Evolutionary conservation across 2,113 vertebrate genomes (phyloP), one percentile per base, ranked within the genome.

Genomic region (Cercocebus atys): DNA sequence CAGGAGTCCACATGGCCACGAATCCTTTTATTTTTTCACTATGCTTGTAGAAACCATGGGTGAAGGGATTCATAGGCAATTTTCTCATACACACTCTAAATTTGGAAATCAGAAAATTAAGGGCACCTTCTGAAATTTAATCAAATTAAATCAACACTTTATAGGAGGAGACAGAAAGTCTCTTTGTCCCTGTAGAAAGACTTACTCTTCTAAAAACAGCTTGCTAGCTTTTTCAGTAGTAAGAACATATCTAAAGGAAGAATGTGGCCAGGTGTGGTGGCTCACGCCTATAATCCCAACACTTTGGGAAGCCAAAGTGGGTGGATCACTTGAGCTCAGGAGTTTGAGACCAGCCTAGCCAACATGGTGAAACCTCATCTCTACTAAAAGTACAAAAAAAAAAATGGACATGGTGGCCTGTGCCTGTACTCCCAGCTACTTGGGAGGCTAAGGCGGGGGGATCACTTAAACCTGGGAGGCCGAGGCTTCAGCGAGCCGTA

Each of bases 41-140:
- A 32, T 81, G 35, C 52, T 91, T 94, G 2, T 90, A 68, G 43
- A 75, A 90, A 89, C 40, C n/a, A 83, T 83, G 64, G 2, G 2
- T 25, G 17, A 17, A 72, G 32, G 10, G 0, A 25, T 27, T 88
- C 70, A 45, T 8, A 30, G 3, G 22, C 47, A 82, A 10, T 4
- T 94, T 93, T 76, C 64, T n/a, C 68, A 61, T 3, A 88, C 20
- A 38, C 12, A 47, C 0, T 23, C 76, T 94, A 90, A 86, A 87
- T 17, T 43, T 89, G 32, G 22, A 92, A 72, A 73, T 91, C 22
- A 66, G 70, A 93, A 95, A 93, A 66, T 47, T 66, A 80, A 94
- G 16, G 7, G 38, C 75, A 50, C 16, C 40, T 66, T 88, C 25
- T 90, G 43, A 87, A 94, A 73, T 27, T 82, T 64, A 72, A 20